Evolutionary conservation across 1,140 invertebrate species (phyloP), one percentile per base, ranked within the genome.

Genomic region (Drosophila murphyi): DNA sequence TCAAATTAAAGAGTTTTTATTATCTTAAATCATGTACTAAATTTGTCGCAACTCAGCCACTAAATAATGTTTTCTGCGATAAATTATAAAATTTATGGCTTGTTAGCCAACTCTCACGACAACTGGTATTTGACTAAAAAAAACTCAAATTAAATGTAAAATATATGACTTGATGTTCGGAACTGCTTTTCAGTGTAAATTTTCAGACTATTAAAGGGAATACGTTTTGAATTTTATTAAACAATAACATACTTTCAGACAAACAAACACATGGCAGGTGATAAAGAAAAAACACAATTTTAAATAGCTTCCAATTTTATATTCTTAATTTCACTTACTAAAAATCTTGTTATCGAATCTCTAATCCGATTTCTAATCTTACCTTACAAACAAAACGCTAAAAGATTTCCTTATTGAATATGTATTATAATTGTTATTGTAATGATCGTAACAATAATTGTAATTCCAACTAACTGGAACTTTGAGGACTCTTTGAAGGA

Each of bases 161-260:
- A 73, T 65, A 59, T 65, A 65, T 55, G 8, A n/a, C n/a, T 39
- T 54, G 68, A 67, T 56, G 7, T 47, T 55, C 32, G 31, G 31
- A 71, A 32, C 41, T 37, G 32, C 12, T 32, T 28, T 34, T 10
- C 5, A 6, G 5, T 20, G 5, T 35, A 2, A 6, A 71, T 52
- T 64, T 51, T 61, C 59, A 54, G 48, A 34, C 57, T 41, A 12
- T 6, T 34, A 60, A 76, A 57, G 61, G 60, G 52, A 37, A 35
- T 51, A 45, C 37, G 20, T 20, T 20, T 20, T 20, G 80, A 56
- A 64, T 71, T 81, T 77, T 81, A 81, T 81, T 81, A 77, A 68
- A 77, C 64, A 76, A 76, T 47, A 70, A 69, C 48, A 77, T 29
- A 54, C 39, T 59, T 35, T 56, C 12, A 35, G 31, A 45, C 0